phyloP scores from a whole-genome alignment of 30 jellyfish, hydroid and myxozoan genomes.

The Morbakka virulenta region DNA sequence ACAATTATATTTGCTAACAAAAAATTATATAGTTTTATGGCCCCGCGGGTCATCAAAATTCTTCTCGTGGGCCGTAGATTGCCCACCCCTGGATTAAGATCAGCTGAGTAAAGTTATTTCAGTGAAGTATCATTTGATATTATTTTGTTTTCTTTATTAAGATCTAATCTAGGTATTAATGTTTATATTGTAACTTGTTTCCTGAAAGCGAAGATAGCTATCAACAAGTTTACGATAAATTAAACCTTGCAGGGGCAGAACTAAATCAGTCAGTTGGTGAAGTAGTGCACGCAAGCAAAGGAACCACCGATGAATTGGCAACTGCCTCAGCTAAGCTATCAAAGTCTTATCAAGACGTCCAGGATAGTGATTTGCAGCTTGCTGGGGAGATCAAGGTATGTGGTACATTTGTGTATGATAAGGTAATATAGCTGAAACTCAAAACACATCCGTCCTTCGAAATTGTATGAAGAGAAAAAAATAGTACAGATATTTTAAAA shows the following conservation, averaged over 20 bases:
- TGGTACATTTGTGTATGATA: too few relatives aligned
- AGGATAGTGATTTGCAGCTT: constrained; percentile 70
- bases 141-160: background rate
- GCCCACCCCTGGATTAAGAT: too few relatives aligned
- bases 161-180: background rate
- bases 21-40: too few relatives aligned
- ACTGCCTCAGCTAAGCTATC: constrained; percentile 92
- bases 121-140: too few relatives aligned
- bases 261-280: constrained; percentile 94
- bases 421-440: too few relatives aligned
- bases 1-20: too few relatives aligned
- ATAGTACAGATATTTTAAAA: too few relatives aligned
- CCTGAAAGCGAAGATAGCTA: constrained; percentile 79
- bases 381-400: constrained; percentile 89
- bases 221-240: constrained; percentile 85
- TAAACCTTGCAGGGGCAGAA: constrained; percentile 79
- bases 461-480: too few relatives aligned
- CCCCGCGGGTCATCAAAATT: too few relatives aligned
- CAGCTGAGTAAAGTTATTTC: too few relatives aligned
- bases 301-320: constrained; percentile 82
- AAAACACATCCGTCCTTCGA: too few relatives aligned
- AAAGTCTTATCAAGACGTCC: constrained; percentile 93
- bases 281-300: constrained; percentile 92
- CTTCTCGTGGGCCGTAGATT: too few relatives aligned
- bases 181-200: background rate